These are phyloP conservation scores for Brachyhypopomus occidentalis DNA, from an alignment of 2,113 vertebrate genomes.

Conservation along the genomic window DNA sequence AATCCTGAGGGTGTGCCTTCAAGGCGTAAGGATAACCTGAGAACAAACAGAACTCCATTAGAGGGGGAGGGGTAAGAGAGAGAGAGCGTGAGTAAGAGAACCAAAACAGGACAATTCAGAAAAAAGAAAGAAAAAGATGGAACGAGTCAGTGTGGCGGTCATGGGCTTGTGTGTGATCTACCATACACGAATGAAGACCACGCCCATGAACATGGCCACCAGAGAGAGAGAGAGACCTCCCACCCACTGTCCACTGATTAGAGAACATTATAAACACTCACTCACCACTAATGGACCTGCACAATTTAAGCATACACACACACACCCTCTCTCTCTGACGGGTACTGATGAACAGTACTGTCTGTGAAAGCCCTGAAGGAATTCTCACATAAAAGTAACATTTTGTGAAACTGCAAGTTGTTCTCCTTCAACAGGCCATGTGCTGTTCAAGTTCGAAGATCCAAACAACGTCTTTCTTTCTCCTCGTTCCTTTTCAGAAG, in stretches of 20 bases:
- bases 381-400: too few relatives aligned
- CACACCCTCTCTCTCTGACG: neutral
- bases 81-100: neutral
- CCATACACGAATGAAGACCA: too few relatives aligned
- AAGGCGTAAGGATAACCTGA: constrained; percentile 76
- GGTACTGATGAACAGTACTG: neutral
- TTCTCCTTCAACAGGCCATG: too few relatives aligned
- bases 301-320: neutral
- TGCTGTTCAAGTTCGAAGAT: too few relatives aligned
- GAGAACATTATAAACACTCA: neutral
- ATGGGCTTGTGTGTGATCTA: too few relatives aligned
- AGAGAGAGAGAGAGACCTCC: neutral
- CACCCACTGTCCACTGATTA: neutral
- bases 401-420: too few relatives aligned
- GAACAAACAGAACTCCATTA: constrained; percentile 59
- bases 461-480: too few relatives aligned
- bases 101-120: constrained; percentile 3
- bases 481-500: too few relatives aligned
- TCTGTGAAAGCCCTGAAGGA: neutral
- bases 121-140: constrained; percentile 11
- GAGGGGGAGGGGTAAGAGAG: constrained; percentile 29
- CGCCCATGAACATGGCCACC: too few relatives aligned
- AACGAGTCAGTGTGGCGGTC: neutral
- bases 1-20: constrained; percentile 68
- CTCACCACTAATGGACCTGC: neutral